Evolutionary conservation across 2,113 vertebrate species (phyloP).

Genomic region (Lepus timidus): DNA sequence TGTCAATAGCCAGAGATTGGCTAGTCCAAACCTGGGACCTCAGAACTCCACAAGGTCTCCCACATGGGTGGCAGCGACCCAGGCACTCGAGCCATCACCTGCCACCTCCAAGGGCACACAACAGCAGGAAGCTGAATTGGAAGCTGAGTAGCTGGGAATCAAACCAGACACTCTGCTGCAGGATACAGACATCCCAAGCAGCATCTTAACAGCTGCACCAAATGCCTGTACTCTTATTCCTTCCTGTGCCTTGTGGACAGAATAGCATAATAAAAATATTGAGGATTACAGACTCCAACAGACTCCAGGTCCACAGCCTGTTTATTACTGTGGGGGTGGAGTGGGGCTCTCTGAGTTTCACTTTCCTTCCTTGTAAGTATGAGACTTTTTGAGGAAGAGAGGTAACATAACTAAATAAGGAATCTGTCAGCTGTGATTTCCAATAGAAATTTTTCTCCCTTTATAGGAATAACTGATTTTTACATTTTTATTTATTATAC

Average conservation of each 20-base stretch:
- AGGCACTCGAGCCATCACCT: no score
- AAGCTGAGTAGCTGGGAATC: no score
- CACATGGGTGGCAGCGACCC: no score
- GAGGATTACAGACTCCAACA: background rate
- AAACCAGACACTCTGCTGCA: no score
- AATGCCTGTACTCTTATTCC: background rate
- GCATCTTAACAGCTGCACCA: no score
- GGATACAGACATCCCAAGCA: no score
- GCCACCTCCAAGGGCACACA: no score
- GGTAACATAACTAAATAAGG: background rate
- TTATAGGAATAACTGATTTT: background rate
- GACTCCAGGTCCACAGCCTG: background rate
- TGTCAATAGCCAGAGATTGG: no score
- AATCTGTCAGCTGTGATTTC: background rate
- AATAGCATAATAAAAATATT: background rate
- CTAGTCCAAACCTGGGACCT: no score
- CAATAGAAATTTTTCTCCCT: background rate
- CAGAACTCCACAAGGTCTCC: no score
- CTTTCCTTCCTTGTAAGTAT: background rate
- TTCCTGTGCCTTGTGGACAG: background rate
- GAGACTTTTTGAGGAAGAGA: background rate
- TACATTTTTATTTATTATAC: no score
- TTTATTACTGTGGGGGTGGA: background rate
- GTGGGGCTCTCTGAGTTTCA: background rate
- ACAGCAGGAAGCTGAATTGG: no score